Base-by-base conservation (phyloP, 2,888 invertebrate genomes). In the Ormyrus nitidulus region DNA sequence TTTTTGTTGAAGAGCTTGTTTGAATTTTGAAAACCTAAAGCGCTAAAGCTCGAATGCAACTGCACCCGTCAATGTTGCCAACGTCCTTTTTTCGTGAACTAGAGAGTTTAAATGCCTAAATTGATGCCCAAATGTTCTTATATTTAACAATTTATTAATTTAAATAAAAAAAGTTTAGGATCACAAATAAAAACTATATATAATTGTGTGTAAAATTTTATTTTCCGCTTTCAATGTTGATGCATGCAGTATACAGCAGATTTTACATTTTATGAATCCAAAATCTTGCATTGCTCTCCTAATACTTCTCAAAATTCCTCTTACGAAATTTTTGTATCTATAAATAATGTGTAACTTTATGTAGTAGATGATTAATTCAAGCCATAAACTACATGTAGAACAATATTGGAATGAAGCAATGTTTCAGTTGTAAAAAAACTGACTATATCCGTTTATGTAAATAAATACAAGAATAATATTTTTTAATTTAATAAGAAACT, bases 201-300 rank as follows among this genome's bases (percentile, higher is more conserved):
- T 5, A 64, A 79, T 82, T 83, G 64, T 78, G 76, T 84, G 84
- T 82, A 85, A 85, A 85, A 84, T 77, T 85, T 85, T 85, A 84
- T 84, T 84, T 82, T 71, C 82, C 82, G 51, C 83, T 84, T 79
- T 79, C 81, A 85, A 81, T 77, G 76, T 79, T 81, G 83, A 82
- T 83, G 85, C 84, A 85, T 83, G 81, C 81, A 82, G 82, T 85
- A 84, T 82, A 85, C 83, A 84, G 82, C 75, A 65, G 77, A 83
- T 81, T 82, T 80, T 71, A 82, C 74, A 82, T 68, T 19, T 71
- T 56, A 59, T 44, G 49, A 81, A 79, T 56, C 56, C 4, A 74
- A 81, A 73, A 73, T 65, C 46, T 70, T 70, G 62, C 64, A 11
- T 66, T 65, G 10, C 8, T 44, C 59, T 71, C 53, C 59, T 66